Conservation (phyloP, 1,140 invertebrate genomes). For the Dufourea novaeangliae region DNA sequence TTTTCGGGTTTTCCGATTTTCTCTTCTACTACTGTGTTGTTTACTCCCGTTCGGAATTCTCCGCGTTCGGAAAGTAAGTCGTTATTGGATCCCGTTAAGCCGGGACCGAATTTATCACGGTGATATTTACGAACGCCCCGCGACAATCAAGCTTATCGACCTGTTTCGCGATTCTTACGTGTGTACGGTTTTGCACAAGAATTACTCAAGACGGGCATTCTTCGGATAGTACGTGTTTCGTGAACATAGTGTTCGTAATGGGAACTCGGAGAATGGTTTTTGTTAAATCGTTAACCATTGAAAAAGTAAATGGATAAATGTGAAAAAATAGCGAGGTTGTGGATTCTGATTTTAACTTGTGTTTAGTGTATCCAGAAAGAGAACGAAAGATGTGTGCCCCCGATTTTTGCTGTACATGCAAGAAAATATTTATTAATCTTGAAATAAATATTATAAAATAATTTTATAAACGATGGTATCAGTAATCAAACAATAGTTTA, state of each 20-base stretch:
- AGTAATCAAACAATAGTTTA: too few species aligned
- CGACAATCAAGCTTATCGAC: neutral
- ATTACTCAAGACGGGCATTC: neutral
- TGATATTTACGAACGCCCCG: neutral
- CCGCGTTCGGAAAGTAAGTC: constrained; percentile 9
- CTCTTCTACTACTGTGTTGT: too few species aligned
- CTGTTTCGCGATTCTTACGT: neutral
- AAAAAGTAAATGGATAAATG: neutral
- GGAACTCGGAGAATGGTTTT: neutral
- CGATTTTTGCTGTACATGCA: too few species aligned
- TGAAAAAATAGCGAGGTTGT: neutral
- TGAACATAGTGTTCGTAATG: neutral
- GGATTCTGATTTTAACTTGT: neutral
- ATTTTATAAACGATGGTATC: too few species aligned
- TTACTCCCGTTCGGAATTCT: neutral
- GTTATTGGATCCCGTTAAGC: neutral
- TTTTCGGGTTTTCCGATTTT: too few species aligned
- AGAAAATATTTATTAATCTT: too few species aligned
- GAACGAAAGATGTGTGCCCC: too few species aligned
- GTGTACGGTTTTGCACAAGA: neutral
- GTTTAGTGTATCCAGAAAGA: neutral
- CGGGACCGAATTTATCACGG: constrained; percentile 13
- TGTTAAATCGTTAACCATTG: neutral
- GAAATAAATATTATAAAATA: too few species aligned
- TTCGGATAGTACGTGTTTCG: neutral